Percentiles rank a stretch among this genome's conserved stretches.
phyloP scores from a whole-genome alignment of 2,113 vertebrate genomes.

The Ammospiza nelsoni region DNA sequence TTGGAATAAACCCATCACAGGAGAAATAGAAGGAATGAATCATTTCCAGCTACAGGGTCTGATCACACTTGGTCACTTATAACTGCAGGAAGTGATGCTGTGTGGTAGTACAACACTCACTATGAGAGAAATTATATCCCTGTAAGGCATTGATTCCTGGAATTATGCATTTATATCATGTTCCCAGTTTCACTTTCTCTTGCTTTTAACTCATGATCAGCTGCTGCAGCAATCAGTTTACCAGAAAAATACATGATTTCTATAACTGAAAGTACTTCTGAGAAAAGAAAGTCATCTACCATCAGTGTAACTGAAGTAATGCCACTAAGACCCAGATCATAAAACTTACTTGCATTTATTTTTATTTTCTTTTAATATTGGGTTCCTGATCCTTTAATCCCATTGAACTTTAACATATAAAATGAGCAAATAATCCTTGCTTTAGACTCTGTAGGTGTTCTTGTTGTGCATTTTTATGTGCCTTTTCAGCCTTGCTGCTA shows the following conservation, averaged over 20 bases:
- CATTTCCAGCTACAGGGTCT: not conserved
- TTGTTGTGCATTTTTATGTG: not conserved
- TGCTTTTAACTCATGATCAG: constrained; percentile 9
- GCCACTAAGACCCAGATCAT: not conserved
- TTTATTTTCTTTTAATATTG: constrained; percentile 53
- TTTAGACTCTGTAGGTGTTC: not conserved
- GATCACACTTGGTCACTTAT: not conserved
- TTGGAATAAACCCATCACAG: not conserved
- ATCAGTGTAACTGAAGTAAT: not conserved
- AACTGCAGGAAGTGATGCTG: not conserved
- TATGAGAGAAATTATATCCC: not conserved
- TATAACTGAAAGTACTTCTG: constrained; percentile 5
- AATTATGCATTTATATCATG: not conserved
- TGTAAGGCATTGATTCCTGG: not conserved
- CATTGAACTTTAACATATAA: constrained; percentile 42
- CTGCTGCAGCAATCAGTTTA: constrained; percentile 9
- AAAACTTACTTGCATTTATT: constrained; percentile 30
- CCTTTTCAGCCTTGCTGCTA: constrained; percentile 16
- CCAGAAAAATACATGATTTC: constrained; percentile 9
- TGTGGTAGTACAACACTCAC: not conserved
- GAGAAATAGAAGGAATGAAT: not conserved
- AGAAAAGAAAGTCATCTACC: not conserved
- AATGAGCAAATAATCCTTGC: constrained; percentile 25
- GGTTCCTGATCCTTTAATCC: constrained; percentile 50
- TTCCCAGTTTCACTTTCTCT: constrained; percentile 1